Evolutionary conservation across 2,888 invertebrate genomes (phyloP).

Genomic region (Lithophane ornitopus): DNA sequence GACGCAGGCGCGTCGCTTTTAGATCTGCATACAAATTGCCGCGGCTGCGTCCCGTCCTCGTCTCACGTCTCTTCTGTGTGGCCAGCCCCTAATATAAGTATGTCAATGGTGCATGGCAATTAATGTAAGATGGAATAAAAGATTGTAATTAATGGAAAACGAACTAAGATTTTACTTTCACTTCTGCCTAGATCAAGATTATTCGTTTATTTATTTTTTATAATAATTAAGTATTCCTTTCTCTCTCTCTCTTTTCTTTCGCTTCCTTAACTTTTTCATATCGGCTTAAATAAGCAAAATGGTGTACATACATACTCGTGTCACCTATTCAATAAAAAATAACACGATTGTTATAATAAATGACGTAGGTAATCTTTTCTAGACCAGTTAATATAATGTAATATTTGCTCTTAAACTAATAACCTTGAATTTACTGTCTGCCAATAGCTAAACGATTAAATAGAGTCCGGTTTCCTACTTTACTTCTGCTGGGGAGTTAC

Average conservation of each 20-base stretch:
- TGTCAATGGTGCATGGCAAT: not conserved
- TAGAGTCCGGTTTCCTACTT: not conserved
- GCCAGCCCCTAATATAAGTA: too few relatives aligned
- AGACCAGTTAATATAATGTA: conserved; percentile 42
- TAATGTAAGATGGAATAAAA: not conserved
- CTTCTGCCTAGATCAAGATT: not conserved
- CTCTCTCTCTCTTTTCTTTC: not conserved
- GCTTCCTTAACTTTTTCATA: not conserved
- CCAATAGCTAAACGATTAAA: conserved; percentile 23
- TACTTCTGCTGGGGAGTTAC: not conserved
- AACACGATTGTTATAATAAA: conserved; percentile 33
- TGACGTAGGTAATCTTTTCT: conserved; percentile 42
- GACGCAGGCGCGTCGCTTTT: too few relatives aligned
- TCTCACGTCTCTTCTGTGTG: too few relatives aligned
- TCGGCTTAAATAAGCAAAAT: not conserved
- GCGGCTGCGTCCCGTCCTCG: too few relatives aligned
- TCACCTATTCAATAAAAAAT: conserved; percentile 27
- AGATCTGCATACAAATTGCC: too few relatives aligned
- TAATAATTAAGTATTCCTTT: not conserved
- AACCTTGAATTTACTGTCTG: conserved; percentile 46
- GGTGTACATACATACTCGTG: conserved; percentile 6
- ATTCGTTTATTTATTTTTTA: not conserved
- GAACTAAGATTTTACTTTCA: not conserved
- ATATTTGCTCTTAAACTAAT: conserved; percentile 43
- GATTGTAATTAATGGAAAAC: not conserved